Conservation (phyloP, 2,888 invertebrate genomes). For the Cantharis rustica region DNA sequence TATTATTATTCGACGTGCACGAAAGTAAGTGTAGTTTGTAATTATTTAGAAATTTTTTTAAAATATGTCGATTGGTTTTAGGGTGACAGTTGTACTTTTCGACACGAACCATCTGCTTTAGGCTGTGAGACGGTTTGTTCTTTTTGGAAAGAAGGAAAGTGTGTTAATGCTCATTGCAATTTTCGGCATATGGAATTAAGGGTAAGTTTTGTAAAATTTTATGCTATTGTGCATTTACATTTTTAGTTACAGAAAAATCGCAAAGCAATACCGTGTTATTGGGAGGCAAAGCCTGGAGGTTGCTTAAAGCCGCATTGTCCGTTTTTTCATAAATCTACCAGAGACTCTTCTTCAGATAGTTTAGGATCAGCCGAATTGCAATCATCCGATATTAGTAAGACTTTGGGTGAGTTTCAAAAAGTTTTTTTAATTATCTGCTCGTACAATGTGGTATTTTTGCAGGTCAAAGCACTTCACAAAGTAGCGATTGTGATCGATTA, state of each 20-base stretch:
- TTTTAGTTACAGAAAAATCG: constrained; percentile 72
- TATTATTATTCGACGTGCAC: constrained; percentile 86
- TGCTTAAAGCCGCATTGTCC: constrained; percentile 86
- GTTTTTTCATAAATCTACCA: constrained; percentile 70
- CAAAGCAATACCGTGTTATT: constrained; percentile 82
- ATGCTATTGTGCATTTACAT: not conserved
- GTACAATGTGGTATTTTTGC: not conserved
- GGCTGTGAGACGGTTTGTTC: constrained; percentile 82
- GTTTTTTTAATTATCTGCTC: not conserved
- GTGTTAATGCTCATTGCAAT: constrained; percentile 76
- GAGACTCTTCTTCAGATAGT: constrained; percentile 39
- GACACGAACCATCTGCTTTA: constrained; percentile 83
- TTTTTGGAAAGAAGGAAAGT: constrained; percentile 83
- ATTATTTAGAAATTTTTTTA: constrained; percentile 26
- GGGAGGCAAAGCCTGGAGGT: constrained; percentile 84
- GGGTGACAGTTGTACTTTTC: constrained; percentile 81
- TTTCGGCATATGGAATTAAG: constrained; percentile 85
- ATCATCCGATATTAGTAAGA: constrained; percentile 26
- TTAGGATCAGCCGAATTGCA: constrained; percentile 36
- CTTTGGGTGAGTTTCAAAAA: constrained; percentile 13
- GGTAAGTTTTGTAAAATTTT: constrained; percentile 54
- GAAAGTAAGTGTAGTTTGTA: constrained; percentile 64
- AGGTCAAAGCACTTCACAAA: constrained; percentile 31
- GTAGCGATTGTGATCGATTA: constrained; percentile 33
- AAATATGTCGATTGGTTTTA: constrained; percentile 49